A percentile compares a stretch with the other conserved stretches of the same genome.
phyloP scores from a whole-genome alignment of 2,797 vertebrate species.

The Enteromius unitaeniatus region DNA sequence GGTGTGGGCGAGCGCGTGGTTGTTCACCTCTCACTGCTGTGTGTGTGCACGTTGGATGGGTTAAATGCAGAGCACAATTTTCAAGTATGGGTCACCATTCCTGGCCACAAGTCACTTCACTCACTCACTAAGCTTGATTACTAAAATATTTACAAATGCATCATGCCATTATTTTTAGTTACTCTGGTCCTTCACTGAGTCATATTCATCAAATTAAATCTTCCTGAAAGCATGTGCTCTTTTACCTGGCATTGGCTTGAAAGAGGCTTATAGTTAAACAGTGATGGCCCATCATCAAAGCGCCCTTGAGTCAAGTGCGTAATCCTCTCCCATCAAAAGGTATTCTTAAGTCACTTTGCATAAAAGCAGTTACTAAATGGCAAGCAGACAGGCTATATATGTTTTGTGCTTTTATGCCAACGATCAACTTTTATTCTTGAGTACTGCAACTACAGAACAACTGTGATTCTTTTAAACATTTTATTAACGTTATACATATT shows the following conservation, averaged over 20 bases:
- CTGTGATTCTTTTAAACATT: not conserved
- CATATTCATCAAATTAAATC: not conserved
- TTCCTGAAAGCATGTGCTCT: conserved; percentile 5
- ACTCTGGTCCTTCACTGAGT: conserved; percentile 1
- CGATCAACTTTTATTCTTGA: not conserved
- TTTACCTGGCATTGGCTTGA: conserved; percentile 2
- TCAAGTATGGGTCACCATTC: too few species aligned
- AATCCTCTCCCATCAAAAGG: not conserved
- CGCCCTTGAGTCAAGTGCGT: not conserved
- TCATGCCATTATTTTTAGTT: not conserved
- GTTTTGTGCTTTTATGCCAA: not conserved
- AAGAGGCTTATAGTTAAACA: conserved; percentile 12
- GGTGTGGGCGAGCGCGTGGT: too few species aligned
- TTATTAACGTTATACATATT: not conserved
- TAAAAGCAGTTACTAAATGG: conserved; percentile 7
- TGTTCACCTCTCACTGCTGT: too few species aligned
- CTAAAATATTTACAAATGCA: not conserved
- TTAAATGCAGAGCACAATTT: too few species aligned
- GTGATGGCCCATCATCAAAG: not conserved
- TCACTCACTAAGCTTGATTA: not conserved
- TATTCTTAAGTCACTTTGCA: not conserved
- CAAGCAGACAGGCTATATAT: conserved; percentile 3
- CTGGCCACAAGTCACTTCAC: too few species aligned
- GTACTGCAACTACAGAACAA: not conserved
- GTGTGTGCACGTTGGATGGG: too few species aligned